Percentiles rank a stretch among this genome's conserved stretches.
Conservation (phyloP, 2,888 invertebrate genomes). For the Cephus pygmeus region DNA sequence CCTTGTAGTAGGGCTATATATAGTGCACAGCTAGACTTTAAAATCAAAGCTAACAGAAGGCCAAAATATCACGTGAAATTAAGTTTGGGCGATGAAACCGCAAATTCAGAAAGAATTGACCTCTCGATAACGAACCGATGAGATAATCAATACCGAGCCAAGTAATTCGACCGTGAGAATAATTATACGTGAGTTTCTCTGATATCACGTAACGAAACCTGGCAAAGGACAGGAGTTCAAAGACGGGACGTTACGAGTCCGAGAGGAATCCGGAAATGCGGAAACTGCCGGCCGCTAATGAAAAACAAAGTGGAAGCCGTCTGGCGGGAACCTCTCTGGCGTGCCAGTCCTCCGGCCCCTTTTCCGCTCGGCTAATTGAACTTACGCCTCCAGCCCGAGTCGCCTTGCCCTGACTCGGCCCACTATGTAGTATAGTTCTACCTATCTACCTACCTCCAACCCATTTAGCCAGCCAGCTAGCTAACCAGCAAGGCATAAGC, state of each 20-base stretch:
- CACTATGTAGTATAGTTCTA: neutral
- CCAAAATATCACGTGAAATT: neutral
- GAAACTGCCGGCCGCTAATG: neutral
- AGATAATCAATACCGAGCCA: neutral
- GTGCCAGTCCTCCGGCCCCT: neutral
- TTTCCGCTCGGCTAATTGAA: neutral
- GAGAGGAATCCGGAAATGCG: neutral
- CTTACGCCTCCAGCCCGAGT: neutral
- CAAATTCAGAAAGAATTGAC: neutral
- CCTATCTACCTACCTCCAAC: neutral
- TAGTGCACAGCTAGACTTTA: neutral
- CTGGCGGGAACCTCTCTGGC: neutral
- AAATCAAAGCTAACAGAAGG: neutral
- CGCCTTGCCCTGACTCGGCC: neutral
- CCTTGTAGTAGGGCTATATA: neutral
- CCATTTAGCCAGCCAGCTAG: neutral
- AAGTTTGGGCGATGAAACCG: neutral
- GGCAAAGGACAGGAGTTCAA: neutral
- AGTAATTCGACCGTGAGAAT: neutral
- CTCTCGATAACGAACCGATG: neutral
- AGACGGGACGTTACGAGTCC: neutral
- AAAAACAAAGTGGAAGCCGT: neutral
- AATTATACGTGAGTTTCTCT: neutral
- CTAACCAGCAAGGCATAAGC: neutral
- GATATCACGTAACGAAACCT: neutral